Conservation (phyloP, 2,888 invertebrate genomes). For the Phymatocera aterrima region DNA sequence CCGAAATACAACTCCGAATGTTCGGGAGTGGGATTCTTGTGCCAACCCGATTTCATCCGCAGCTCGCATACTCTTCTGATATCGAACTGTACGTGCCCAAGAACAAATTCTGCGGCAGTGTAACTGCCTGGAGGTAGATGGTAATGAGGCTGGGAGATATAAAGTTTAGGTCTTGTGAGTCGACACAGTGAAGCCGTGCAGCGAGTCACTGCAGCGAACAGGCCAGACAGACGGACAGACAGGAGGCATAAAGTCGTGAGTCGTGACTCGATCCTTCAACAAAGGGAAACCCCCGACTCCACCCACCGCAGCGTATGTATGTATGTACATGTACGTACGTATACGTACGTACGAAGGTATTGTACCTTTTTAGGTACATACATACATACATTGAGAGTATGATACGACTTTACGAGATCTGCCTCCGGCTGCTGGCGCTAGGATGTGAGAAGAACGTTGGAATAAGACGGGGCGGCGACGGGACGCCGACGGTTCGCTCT, state of each 20-base stretch:
- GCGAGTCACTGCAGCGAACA: neutral
- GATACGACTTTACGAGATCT: slow-evolving; percentile 16
- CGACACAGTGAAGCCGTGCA: slow-evolving; percentile 2
- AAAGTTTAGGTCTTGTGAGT: neutral
- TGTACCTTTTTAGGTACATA: neutral
- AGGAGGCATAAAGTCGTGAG: too few relatives aligned
- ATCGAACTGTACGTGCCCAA: neutral
- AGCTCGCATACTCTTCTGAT: too few relatives aligned
- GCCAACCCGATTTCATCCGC: too few relatives aligned
- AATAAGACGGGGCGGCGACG: neutral
- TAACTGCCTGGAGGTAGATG: too few relatives aligned
- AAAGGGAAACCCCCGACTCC: slow-evolving; percentile 36
- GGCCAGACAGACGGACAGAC: neutral
- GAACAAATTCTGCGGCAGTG: too few relatives aligned
- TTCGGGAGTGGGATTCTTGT: too few relatives aligned
- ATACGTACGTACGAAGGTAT: neutral
- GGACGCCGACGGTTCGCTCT: too few relatives aligned
- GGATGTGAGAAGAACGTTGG: neutral
- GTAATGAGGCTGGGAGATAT: neutral
- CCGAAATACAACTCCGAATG: too few relatives aligned
- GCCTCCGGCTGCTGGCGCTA: slow-evolving; percentile 19
- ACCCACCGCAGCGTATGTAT: neutral
- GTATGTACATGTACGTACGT: neutral
- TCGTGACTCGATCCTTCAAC: slow-evolving; percentile 42
- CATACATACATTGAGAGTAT: neutral